phyloP scores from a whole-genome alignment of 2,888 invertebrate species.

The Drosophila hamatofila region DNA sequence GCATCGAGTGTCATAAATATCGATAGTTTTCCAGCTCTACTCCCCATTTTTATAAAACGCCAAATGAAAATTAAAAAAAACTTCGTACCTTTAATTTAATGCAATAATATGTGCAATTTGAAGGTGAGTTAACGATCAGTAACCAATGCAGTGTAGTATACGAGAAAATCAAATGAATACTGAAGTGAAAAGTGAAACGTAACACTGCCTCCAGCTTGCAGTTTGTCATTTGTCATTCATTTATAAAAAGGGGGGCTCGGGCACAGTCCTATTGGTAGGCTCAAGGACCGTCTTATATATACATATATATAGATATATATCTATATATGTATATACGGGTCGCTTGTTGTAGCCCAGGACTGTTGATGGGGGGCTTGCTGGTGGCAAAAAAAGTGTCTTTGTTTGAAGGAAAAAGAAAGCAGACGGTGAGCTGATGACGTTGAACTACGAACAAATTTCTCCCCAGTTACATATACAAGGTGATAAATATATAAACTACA shows the following conservation, averaged over 20 bases:
- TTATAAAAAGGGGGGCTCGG: slow-evolving; percentile 28
- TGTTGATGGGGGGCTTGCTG: neutral
- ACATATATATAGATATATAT: slow-evolving; percentile 10
- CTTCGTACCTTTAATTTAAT: slow-evolving; percentile 77
- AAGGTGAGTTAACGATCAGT: slow-evolving; percentile 75
- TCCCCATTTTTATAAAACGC: slow-evolving; percentile 67
- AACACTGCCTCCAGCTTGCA: slow-evolving; percentile 53
- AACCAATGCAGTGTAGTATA: neutral
- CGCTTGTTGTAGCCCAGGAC: slow-evolving; percentile 13
- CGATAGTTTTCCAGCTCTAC: slow-evolving; percentile 57
- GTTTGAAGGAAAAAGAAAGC: slow-evolving; percentile 69
- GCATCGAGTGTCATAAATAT: slow-evolving; percentile 36
- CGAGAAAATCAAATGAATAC: neutral
- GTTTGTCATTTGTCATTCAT: slow-evolving; percentile 43
- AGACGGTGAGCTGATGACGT: slow-evolving; percentile 68
- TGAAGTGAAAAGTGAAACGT: slow-evolving; percentile 72
- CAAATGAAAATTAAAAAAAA: slow-evolving; percentile 75
- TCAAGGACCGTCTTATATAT: slow-evolving; percentile 44
- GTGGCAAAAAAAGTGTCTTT: slow-evolving; percentile 36
- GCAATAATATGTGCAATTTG: slow-evolving; percentile 84
- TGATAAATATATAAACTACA: slow-evolving; percentile 28
- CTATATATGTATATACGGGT: slow-evolving; percentile 5
- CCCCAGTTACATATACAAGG: slow-evolving; percentile 36
- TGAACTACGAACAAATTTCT: slow-evolving; percentile 64
- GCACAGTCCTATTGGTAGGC: slow-evolving; percentile 44